Conservation (phyloP, 2,113 vertebrate species). For the Macroglossus sobrinus region DNA sequence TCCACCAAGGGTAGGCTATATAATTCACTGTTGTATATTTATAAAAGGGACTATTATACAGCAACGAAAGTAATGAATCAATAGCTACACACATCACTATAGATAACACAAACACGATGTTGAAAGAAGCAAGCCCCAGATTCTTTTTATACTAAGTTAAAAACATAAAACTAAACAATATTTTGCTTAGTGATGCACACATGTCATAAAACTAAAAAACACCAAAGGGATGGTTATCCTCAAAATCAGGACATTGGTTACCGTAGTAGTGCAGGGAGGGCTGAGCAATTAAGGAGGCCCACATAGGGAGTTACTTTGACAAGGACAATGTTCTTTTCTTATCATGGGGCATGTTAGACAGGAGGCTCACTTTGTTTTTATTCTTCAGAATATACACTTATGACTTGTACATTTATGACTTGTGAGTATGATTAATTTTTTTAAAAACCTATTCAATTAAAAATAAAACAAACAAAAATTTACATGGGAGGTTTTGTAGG, state of each 20-base stretch:
- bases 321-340: background rate
- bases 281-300: background rate
- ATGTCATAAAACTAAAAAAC: background rate
- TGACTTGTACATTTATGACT: background rate
- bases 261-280: background rate
- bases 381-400: background rate
- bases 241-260: background rate
- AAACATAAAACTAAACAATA: background rate
- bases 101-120: background rate
- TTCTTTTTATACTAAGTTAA: background rate
- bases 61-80: background rate
- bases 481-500: background rate
- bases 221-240: background rate
- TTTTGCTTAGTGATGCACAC: background rate
- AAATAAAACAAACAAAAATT: slow-evolving; percentile 3
- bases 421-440: background rate
- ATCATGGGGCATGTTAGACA: background rate
- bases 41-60: background rate
- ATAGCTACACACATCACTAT: background rate
- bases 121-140: background rate
- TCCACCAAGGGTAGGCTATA: background rate
- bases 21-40: background rate
- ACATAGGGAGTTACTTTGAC: background rate
- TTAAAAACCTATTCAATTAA: background rate
- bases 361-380: background rate